These are phyloP conservation scores for Nettapus auritus DNA, from an alignment of 2,113 vertebrate genomes.

Conservation along the genomic window DNA sequence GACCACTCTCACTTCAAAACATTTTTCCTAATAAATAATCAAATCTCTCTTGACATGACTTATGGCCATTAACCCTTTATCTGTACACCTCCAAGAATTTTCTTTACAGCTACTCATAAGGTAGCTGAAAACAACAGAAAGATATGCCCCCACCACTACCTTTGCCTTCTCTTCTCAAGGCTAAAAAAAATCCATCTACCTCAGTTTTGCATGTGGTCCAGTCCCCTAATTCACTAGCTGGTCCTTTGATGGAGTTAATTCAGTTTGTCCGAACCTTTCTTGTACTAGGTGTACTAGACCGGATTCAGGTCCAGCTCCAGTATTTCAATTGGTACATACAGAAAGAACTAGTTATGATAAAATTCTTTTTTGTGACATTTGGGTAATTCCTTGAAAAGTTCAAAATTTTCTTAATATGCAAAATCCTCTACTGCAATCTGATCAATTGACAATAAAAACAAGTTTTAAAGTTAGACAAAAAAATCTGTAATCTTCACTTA, in stretches of 20 bases:
- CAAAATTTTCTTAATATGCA: not conserved
- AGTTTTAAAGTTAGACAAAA: not conserved
- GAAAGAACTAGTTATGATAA: not conserved
- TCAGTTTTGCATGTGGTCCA: not conserved
- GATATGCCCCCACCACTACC: not conserved
- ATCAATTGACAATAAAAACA: not conserved
- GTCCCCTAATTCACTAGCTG: too few relatives aligned
- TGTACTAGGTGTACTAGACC: not conserved
- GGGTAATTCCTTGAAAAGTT: not conserved
- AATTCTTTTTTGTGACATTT: not conserved
- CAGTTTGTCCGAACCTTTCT: not conserved
- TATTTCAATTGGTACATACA: not conserved
- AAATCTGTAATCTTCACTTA: not conserved
- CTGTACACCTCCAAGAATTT: not conserved
- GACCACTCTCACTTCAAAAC: not conserved
- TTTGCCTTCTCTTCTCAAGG: not conserved
- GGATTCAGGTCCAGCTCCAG: not conserved
- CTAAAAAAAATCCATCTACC: not conserved
- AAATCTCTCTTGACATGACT: not conserved
- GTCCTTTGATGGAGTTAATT: not conserved
- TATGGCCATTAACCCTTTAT: not conserved
- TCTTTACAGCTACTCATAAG: not conserved
- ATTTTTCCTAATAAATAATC: not conserved
- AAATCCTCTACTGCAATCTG: not conserved
- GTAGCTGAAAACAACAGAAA: not conserved